These are phyloP conservation scores for Bothrops jararaca DNA, from an alignment of 2,113 vertebrate species.

Conservation along the genomic window DNA sequence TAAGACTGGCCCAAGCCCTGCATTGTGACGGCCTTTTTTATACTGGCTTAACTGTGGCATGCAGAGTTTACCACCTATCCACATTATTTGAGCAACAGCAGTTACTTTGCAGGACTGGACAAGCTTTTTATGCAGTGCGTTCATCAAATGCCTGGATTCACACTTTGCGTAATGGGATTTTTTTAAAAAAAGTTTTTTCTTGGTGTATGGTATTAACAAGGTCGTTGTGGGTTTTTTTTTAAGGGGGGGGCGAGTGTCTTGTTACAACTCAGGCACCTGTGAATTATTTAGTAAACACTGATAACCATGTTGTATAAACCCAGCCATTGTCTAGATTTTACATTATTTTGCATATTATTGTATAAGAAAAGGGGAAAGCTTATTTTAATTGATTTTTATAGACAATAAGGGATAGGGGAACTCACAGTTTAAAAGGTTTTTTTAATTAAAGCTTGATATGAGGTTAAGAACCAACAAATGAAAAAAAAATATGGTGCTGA, in stretches of 20 bases:
- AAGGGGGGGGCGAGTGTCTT: not conserved
- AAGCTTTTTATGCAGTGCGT: not conserved
- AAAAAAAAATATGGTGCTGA: not conserved
- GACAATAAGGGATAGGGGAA: not conserved
- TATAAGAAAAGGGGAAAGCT: not conserved
- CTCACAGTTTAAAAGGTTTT: not conserved
- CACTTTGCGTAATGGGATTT: not conserved
- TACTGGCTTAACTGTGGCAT: not conserved
- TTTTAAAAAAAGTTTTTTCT: not conserved
- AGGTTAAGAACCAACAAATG: not conserved
- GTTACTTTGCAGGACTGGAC: not conserved
- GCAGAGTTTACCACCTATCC: not conserved
- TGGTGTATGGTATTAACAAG: not conserved
- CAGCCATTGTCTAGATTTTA: not conserved
- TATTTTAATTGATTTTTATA: not conserved
- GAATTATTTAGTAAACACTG: not conserved
- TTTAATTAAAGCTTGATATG: not conserved
- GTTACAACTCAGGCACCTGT: not conserved
- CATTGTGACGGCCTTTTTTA: not conserved
- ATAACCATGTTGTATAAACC: not conserved
- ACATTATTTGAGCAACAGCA: not conserved
- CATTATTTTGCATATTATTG: not conserved
- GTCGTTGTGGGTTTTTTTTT: not conserved
- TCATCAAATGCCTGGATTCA: not conserved
- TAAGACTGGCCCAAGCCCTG: not conserved